phyloP scores from a whole-genome alignment of 2,888 invertebrate genomes.

The Creontiades dilutus region DNA sequence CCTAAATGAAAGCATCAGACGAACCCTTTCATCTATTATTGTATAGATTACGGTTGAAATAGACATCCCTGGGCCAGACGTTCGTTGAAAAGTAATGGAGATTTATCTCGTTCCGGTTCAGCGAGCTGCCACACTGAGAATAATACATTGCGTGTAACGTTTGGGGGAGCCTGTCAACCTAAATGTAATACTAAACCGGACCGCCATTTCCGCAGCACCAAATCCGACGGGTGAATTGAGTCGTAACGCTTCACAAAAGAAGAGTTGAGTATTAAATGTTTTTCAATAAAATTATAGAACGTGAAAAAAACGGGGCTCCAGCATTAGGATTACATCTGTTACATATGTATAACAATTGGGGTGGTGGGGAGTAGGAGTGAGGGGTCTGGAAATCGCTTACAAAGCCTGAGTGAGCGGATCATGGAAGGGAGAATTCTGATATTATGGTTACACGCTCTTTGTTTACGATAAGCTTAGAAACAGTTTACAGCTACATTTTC shows the following conservation, averaged over 20 bases:
- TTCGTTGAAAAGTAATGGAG: slow-evolving; percentile 1
- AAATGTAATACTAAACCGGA: slow-evolving; percentile 55
- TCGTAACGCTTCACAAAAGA: slow-evolving; percentile 44
- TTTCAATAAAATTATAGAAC: not conserved
- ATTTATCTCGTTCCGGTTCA: slow-evolving; percentile 1
- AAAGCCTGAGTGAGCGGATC: slow-evolving; percentile 20
- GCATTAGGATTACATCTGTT: slow-evolving; percentile 51
- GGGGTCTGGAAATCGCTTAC: not conserved
- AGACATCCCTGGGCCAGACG: not conserved
- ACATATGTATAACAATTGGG: slow-evolving; percentile 44
- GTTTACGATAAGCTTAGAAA: slow-evolving; percentile 32
- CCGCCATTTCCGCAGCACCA: slow-evolving; percentile 50
- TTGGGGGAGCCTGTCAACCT: slow-evolving; percentile 34
- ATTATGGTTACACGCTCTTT: slow-evolving; percentile 34
- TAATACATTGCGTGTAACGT: not conserved
- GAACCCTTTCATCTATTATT: no score
- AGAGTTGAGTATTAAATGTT: slow-evolving; percentile 50
- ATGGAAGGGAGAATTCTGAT: slow-evolving; percentile 36
- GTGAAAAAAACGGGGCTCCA: not conserved
- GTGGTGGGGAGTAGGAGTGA: not conserved
- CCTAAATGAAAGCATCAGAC: no score
- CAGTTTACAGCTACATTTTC: not conserved
- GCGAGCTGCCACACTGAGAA: slow-evolving; percentile 10
- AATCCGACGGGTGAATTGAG: slow-evolving; percentile 60
- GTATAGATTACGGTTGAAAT: no score